Evolutionary conservation across 2,888 invertebrate genomes (phyloP), one percentile per base, ranked within the genome.

Genomic region (Gymnocheta viridis): DNA sequence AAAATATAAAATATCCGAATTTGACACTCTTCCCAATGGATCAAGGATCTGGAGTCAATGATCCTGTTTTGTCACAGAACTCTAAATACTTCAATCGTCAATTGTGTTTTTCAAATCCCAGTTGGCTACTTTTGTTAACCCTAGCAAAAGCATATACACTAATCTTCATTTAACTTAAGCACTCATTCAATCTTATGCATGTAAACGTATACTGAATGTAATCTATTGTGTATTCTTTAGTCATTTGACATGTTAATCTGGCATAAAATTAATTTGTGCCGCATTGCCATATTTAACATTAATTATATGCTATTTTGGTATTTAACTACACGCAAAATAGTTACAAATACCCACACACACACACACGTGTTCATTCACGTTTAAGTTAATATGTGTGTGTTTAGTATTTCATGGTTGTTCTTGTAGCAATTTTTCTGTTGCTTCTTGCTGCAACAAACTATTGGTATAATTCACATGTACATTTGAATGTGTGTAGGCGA

Each of bases 251-350:
- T 84, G 77, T 84, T 84, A 84, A 84, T 81, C 84, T 81, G 84
- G 84, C 72, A 81, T 67, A 84, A 84, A 84, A 84, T 81, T 84
- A 84, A 84, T 84, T 84, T 84, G 83, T 84, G 83, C 77, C 83
- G 80, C 83, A 84, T 76, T 67, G 83, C 80, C 62, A 81, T 77
- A 84, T 84, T 84, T 77, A 84, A 73, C 84, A 84, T 84, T 84
- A 82, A 85, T 85, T 85, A 82, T 69, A 35, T 67, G 70, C 70
- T 77, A 70, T 58, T 77, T 64, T 56, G 38, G 38, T 66, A 66
- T 58, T 70, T 78, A 77, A 56, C 56, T 62, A 51, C 38, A 72
- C 19, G n/a, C 49, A 32, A 4, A 22, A 58, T 41, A n/a, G 12
- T 17, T 9, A 64, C 62, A 29, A 6, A 17, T 69, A 32, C 49